phyloP scores from a whole-genome alignment of 2,888 invertebrate species.

The Boloria selene region DNA sequence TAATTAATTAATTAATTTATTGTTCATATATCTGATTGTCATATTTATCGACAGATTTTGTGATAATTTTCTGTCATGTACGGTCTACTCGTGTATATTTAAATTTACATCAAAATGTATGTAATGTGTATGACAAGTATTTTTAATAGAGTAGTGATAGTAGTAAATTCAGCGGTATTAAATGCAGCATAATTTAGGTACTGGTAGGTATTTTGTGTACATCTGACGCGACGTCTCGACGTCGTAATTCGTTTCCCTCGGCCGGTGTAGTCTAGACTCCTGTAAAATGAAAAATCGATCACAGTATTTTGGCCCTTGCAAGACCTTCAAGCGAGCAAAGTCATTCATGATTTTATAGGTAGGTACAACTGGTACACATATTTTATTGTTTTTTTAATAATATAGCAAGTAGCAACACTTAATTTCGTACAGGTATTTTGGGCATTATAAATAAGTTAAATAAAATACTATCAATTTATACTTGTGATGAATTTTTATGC shows the following conservation, averaged over 20 bases:
- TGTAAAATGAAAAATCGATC: conserved; percentile 36
- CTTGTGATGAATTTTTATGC: no score
- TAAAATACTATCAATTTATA: no score
- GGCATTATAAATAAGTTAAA: no score
- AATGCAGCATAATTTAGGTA: conserved; percentile 5
- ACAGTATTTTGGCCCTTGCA: conserved; percentile 16
- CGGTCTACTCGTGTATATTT: no score
- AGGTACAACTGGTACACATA: not conserved
- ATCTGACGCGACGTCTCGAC: conserved; percentile 36
- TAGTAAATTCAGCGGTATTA: not conserved
- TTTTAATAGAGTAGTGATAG: no score
- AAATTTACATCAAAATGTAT: no score
- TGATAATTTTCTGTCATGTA: no score
- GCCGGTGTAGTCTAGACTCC: conserved; percentile 38
- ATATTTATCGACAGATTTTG: no score
- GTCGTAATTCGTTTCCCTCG: conserved; percentile 36
- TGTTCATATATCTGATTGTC: not conserved
- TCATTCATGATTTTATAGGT: not conserved
- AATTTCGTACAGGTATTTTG: not conserved
- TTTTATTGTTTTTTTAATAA: not conserved
- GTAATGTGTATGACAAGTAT: no score
- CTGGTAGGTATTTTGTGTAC: conserved; percentile 21
- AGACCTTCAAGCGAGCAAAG: conserved; percentile 3
- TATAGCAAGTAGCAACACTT: not conserved
- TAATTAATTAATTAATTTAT: not conserved